Evolutionary conservation across 2,797 vertebrate genomes (phyloP).

Genomic region (Rhinella marina): DNA sequence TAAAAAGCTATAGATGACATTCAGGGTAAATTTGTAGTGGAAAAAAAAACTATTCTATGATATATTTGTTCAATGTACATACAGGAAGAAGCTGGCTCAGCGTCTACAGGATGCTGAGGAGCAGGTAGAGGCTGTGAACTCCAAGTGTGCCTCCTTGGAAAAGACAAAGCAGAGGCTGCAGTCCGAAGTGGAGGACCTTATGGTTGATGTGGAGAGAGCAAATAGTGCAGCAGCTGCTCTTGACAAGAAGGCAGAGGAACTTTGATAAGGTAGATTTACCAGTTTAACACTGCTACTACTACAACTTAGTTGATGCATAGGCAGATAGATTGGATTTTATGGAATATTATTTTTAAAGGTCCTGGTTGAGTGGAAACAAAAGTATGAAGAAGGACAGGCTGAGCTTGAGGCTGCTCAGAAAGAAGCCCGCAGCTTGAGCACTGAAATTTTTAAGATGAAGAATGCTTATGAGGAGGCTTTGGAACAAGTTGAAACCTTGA

Average conservation of each 20-base stretch:
- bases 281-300: background rate
- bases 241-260: conserved; percentile 89
- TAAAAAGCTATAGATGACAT: background rate
- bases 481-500: conserved; percentile 86
- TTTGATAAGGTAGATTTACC: conserved; percentile 80
- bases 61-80: conserved; percentile 59
- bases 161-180: conserved; percentile 90
- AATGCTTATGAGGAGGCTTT: conserved; percentile 77
- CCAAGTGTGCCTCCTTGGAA: conserved; percentile 86
- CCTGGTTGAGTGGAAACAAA: conserved; percentile 87
- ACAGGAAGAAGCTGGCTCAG: conserved; percentile 88
- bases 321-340: background rate
- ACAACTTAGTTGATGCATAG: background rate
- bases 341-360: conserved; percentile 66
- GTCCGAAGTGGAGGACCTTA: conserved; percentile 88
- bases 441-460: conserved; percentile 80
- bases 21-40: too few species aligned
- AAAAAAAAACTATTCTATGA: background rate
- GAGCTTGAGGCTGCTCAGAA: conserved; percentile 85
- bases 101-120: conserved; percentile 88
- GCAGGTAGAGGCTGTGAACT: conserved; percentile 83
- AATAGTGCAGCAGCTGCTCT: conserved; percentile 82
- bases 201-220: too few species aligned
- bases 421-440: conserved; percentile 83
- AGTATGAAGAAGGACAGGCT: conserved; percentile 84